Evolutionary conservation across 2,888 invertebrate species (phyloP).

Genomic region (Cactoblastis cactorum): DNA sequence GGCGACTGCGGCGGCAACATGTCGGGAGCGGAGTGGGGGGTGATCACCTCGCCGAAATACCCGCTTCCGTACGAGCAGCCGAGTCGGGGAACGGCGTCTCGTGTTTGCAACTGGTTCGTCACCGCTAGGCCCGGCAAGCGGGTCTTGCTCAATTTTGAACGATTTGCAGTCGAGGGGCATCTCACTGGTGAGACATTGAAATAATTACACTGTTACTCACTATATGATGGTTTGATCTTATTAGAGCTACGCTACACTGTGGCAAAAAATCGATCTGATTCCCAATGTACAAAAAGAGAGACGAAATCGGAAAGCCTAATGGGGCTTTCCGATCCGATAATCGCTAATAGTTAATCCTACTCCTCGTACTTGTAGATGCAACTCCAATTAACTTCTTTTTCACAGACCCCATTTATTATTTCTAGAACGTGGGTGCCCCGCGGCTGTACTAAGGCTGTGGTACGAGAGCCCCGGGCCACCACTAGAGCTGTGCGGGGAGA

Average conservation of each 20-base stretch:
- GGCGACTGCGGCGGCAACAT: constrained; percentile 96
- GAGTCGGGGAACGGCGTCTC: constrained; percentile 86
- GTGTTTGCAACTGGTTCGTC: constrained; percentile 98
- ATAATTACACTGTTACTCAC: too few species aligned
- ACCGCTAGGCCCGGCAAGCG: constrained; percentile 91
- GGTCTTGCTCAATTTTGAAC: constrained; percentile 94
- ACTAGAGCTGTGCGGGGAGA: constrained; percentile 93
- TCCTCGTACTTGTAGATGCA: too few species aligned
- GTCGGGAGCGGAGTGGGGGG: constrained; percentile 89
- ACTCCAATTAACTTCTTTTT: too few species aligned
- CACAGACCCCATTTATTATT: neutral
- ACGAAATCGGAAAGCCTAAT: too few species aligned
- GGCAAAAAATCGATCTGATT: too few species aligned
- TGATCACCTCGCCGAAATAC: constrained; percentile 93
- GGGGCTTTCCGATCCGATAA: too few species aligned
- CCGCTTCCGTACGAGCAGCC: constrained; percentile 94
- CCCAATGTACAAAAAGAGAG: too few species aligned
- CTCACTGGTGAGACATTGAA: constrained; percentile 82
- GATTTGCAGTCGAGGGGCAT: constrained; percentile 96
- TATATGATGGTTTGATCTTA: too few species aligned
- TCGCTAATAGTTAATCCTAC: too few species aligned
- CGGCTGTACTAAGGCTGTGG: constrained; percentile 94
- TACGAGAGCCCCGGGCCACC: constrained; percentile 89
- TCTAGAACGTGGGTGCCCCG: constrained; percentile 92
- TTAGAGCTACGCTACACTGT: too few species aligned